These are phyloP conservation scores for Drosophila barbarae DNA, from an alignment of 2,888 invertebrate genomes.

Conservation along the genomic window DNA sequence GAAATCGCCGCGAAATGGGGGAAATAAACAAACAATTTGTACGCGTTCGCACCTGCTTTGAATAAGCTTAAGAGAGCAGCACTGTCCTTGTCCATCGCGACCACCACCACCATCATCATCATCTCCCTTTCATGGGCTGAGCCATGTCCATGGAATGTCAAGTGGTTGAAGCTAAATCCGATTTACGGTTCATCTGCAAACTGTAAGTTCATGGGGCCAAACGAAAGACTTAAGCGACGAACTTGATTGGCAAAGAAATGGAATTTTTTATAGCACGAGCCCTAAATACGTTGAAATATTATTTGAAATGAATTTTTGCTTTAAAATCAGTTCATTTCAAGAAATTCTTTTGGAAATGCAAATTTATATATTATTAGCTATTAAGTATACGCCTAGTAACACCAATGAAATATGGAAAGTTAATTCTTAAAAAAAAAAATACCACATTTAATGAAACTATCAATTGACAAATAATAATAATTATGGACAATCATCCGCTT, in stretches of 20 bases:
- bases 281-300: background rate
- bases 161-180: slow-evolving; percentile 1
- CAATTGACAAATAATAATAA: background rate
- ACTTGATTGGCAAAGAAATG: slow-evolving; percentile 34
- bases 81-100: slow-evolving; percentile 6
- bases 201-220: slow-evolving; percentile 2
- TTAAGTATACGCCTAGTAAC: no score
- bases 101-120: background rate
- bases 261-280: background rate
- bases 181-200: background rate
- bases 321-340: no score
- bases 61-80: background rate
- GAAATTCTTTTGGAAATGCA: no score
- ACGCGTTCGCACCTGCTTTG: slow-evolving; percentile 24
- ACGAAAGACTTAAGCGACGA: slow-evolving; percentile 67
- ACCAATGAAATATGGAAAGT: slow-evolving; percentile 8
- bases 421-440: background rate
- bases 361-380: no score
- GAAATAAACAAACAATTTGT: slow-evolving; percentile 54
- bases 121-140: background rate
- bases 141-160: slow-evolving; percentile 1
- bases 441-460: background rate
- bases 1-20: slow-evolving; percentile 57
- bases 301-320: background rate
- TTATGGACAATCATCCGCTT: slow-evolving; percentile 20